phyloP scores from a whole-genome alignment of 37 sponge, comb jelly and placozoan genomes.

The Bolinopsis microptera region DNA sequence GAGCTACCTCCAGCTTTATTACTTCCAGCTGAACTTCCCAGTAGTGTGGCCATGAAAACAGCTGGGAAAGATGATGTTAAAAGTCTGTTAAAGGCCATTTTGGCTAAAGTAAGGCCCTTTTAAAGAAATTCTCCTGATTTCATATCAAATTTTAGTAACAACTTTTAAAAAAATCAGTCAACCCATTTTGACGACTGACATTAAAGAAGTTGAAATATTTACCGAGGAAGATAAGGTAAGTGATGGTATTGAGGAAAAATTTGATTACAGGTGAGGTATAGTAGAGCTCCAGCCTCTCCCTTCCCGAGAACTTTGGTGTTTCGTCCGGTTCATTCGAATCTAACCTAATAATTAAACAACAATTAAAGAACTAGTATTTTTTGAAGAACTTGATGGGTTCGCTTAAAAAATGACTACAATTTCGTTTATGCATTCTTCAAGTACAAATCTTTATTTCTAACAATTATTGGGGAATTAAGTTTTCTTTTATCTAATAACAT shows the following conservation, averaged over 20 bases:
- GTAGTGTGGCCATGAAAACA: background rate
- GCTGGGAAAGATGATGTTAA: background rate
- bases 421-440: no score
- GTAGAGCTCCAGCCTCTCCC: slow-evolving; percentile 23
- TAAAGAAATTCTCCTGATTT: no score
- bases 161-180: no score
- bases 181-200: no score
- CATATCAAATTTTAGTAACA: no score
- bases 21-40: no score
- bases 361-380: background rate
- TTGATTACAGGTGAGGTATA: slow-evolving; percentile 63
- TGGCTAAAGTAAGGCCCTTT: no score
- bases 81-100: no score
- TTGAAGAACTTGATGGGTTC: background rate
- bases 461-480: background rate
- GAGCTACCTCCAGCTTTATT: no score
- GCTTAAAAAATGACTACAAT: no score
- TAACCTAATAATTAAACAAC: background rate
- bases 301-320: background rate
- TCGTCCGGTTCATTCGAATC: background rate
- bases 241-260: slow-evolving; percentile 65
- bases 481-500: background rate
- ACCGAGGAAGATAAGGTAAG: slow-evolving; percentile 62
- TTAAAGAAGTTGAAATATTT: no score
- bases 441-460: no score